Conservation (phyloP, 2,113 vertebrate genomes). For the Echinops telfairi region DNA sequence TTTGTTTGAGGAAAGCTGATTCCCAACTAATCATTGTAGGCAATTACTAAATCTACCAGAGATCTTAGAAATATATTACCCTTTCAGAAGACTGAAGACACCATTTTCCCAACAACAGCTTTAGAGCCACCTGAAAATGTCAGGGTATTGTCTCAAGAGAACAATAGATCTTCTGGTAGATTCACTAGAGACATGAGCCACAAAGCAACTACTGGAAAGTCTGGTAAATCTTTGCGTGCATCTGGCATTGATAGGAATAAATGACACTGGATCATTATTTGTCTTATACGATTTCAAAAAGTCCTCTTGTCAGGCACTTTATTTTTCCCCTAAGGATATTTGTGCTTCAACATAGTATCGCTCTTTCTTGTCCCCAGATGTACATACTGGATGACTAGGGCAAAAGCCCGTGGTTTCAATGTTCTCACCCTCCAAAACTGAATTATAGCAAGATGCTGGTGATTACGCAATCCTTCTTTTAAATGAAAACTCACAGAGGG, state of each 20-base stretch:
- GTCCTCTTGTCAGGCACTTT: slow-evolving; percentile 72
- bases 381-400: slow-evolving; percentile 77
- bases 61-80: slow-evolving; percentile 13
- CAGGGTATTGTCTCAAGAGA: slow-evolving; percentile 71
- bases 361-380: slow-evolving; percentile 81
- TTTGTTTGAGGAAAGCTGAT: slow-evolving; percentile 18
- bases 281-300: slow-evolving; percentile 82
- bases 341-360: slow-evolving; percentile 75
- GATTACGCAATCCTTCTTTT: slow-evolving; percentile 78
- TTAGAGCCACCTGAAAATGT: slow-evolving; percentile 58
- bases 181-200: slow-evolving; percentile 70
- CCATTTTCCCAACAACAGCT: not conserved
- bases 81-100: not conserved
- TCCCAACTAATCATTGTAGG: slow-evolving; percentile 14
- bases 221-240: slow-evolving; percentile 75
- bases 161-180: slow-evolving; percentile 75
- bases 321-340: slow-evolving; percentile 73
- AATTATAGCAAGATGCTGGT: slow-evolving; percentile 82
- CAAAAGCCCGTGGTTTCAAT: slow-evolving; percentile 76
- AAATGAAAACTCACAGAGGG: slow-evolving; percentile 77
- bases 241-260: slow-evolving; percentile 84
- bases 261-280: slow-evolving; percentile 79
- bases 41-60: slow-evolving; percentile 8
- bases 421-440: slow-evolving; percentile 80
- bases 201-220: slow-evolving; percentile 80